phyloP scores from a whole-genome alignment of 2,888 invertebrate species.

The Hirtodrosophila confusa region DNA sequence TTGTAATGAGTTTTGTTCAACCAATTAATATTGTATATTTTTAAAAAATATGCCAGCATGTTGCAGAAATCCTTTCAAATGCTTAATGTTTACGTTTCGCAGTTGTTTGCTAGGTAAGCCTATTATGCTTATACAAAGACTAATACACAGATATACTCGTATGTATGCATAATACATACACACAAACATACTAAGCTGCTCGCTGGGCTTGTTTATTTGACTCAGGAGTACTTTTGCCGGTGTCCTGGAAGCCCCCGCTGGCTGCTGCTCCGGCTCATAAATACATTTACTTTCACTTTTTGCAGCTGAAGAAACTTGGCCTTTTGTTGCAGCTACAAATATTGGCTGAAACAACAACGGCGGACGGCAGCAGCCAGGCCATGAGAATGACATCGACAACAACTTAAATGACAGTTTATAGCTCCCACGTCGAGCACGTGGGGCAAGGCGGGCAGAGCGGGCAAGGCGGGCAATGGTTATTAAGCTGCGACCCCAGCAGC shows the following conservation, averaged over 20 bases:
- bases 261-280: constrained; percentile 58
- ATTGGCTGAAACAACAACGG: constrained; percentile 60
- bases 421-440: constrained; percentile 74
- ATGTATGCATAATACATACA: constrained; percentile 7
- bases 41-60: too few relatives aligned
- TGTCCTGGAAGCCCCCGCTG: constrained; percentile 21
- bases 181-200: constrained; percentile 12
- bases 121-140: constrained; percentile 29
- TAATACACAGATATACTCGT: neutral
- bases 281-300: constrained; percentile 77
- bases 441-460: constrained; percentile 21
- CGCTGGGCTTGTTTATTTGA: constrained; percentile 60
- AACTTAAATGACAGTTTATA: constrained; percentile 78
- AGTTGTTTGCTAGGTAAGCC: constrained; percentile 40
- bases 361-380: constrained; percentile 29
- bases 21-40: too few relatives aligned
- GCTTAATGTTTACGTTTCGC: neutral
- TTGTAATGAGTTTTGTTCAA: too few relatives aligned
- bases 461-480: constrained; percentile 71
- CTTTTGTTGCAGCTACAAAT: constrained; percentile 69
- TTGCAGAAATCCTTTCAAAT: too few relatives aligned
- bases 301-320: constrained; percentile 56
- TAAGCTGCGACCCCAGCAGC: constrained; percentile 55
- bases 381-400: constrained; percentile 77
- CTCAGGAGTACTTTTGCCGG: constrained; percentile 67